Evolutionary conservation across 2,113 vertebrate species (phyloP).

Genomic region (Pseudopodoces humilis): DNA sequence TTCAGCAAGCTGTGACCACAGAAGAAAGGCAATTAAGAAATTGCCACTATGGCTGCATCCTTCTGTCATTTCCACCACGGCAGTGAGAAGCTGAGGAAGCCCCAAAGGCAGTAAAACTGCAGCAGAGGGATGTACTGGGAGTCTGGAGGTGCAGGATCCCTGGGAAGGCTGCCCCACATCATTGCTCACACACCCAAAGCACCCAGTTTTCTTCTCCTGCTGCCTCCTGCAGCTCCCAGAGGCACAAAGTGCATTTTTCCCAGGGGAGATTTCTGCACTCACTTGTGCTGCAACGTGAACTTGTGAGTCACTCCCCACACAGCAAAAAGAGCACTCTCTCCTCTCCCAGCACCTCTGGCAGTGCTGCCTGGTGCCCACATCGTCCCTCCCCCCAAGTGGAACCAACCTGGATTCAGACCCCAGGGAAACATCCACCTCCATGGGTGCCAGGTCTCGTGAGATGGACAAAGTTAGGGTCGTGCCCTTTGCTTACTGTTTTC

Average conservation of each 20-base stretch:
- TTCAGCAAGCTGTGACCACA: slow-evolving; percentile 1
- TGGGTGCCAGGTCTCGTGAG: fast-evolving
- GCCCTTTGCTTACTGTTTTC: neutral
- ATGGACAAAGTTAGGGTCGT: neutral
- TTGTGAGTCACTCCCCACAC: neutral
- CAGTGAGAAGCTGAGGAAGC: neutral
- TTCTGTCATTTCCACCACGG: neutral
- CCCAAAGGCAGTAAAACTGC: neutral
- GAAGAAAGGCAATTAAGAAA: neutral
- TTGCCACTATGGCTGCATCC: neutral
- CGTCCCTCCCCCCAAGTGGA: neutral
- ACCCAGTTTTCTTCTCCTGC: neutral
- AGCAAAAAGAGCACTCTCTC: neutral
- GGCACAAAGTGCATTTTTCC: fast-evolving
- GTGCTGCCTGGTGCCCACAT: fast-evolving
- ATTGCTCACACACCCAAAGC: fast-evolving
- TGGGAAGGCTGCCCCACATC: neutral
- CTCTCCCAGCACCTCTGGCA: neutral
- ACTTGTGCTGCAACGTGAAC: neutral
- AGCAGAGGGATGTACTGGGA: neutral
- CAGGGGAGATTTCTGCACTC: neutral
- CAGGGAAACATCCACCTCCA: fast-evolving
- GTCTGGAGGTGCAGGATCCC: neutral
- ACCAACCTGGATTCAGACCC: neutral
- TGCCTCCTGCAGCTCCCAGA: neutral